phyloP scores from a whole-genome alignment of 2,113 vertebrate genomes.

The Esox niger region DNA sequence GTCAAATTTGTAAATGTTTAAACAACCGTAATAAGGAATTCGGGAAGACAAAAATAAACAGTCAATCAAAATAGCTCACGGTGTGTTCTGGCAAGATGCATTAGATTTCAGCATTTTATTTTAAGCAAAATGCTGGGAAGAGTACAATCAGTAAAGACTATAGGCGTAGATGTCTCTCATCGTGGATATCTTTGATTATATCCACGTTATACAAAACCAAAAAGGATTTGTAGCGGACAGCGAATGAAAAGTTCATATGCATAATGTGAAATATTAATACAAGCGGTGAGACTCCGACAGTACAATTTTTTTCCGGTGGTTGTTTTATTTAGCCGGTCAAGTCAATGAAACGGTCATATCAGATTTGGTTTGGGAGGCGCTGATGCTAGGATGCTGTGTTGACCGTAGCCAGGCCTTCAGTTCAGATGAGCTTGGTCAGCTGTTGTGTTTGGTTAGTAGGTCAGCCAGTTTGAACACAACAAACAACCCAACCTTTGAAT shows the following conservation, averaged over 20 bases:
- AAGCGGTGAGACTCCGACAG: conserved; percentile 14
- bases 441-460: conserved; percentile 40
- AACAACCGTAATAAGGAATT: conserved; percentile 27
- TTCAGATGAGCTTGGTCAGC: conserved; percentile 27
- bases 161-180: no score
- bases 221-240: no score
- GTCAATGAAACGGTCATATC: conserved; percentile 4
- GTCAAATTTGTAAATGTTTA: conserved; percentile 24
- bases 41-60: conserved; percentile 12
- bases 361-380: conserved; percentile 34
- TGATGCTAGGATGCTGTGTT: conserved; percentile 34
- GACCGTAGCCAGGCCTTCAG: conserved; percentile 20
- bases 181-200: no score
- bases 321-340: conserved; percentile 25
- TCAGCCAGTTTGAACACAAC: conserved; percentile 18
- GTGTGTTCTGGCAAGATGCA: no score
- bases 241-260: no score
- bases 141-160: no score
- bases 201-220: no score
- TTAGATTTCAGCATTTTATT: no score
- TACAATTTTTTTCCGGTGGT: neutral
- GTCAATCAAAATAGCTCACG: conserved; percentile 5
- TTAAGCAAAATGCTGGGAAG: no score
- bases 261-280: no score
- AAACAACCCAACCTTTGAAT: conserved; percentile 7